phyloP scores from a whole-genome alignment of 2,797 vertebrate species.

The Ceyx erithaca region DNA sequence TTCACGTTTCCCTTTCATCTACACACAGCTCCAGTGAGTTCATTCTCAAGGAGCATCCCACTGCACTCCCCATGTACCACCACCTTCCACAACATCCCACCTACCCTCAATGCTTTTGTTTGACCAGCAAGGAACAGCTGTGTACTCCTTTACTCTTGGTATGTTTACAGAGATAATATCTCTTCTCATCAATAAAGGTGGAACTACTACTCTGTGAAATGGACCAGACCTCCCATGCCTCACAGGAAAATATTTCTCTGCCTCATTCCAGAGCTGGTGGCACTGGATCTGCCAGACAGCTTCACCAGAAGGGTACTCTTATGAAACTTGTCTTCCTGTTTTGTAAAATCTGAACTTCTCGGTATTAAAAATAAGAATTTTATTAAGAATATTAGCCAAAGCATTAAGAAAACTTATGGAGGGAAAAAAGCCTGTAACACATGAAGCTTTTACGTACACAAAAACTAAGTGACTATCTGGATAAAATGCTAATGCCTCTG shows the following conservation, averaged over 20 bases:
- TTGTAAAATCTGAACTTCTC: too few relatives aligned
- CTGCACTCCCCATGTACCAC: not conserved
- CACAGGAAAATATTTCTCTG: too few relatives aligned
- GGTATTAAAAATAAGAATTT: too few relatives aligned
- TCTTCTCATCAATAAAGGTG: not conserved
- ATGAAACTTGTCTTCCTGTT: too few relatives aligned
- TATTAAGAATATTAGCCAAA: too few relatives aligned
- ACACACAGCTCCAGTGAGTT: not conserved
- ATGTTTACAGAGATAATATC: rapidly evolving
- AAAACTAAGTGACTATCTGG: not conserved
- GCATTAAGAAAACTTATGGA: too few relatives aligned
- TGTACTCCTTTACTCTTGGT: not conserved
- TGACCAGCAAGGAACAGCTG: not conserved
- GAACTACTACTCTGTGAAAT: not conserved
- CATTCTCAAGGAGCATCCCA: not conserved
- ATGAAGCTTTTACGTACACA: too few relatives aligned
- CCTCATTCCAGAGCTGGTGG: too few relatives aligned
- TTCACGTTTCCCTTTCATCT: not conserved
- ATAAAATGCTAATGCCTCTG: not conserved
- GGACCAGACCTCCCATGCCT: not conserved
- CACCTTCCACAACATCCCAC: not conserved
- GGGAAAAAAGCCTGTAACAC: too few relatives aligned
- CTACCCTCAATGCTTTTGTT: not conserved
- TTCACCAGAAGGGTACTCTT: too few relatives aligned
- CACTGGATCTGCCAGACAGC: too few relatives aligned